Evolutionary conservation across 2,888 invertebrate genomes (phyloP).

Genomic region (Spilosoma lubricipeda): DNA sequence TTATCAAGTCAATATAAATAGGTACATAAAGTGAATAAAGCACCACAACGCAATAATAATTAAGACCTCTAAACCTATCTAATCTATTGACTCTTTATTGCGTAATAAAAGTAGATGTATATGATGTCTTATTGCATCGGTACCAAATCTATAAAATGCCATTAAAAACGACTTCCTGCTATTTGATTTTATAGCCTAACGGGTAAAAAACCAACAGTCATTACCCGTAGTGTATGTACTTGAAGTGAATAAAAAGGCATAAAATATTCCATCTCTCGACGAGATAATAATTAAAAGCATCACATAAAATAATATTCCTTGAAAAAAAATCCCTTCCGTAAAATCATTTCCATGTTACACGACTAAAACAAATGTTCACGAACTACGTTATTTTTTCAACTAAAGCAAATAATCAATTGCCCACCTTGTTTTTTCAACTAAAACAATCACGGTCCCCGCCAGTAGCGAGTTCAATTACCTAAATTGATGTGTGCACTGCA

Average conservation of each 20-base stretch:
- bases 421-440: conserved; percentile 18
- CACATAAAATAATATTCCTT: neutral
- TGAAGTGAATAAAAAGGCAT: neutral
- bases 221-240: neutral
- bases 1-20: neutral
- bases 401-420: conserved; percentile 27
- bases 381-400: conserved; percentile 12
- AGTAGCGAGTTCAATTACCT: conserved; percentile 72
- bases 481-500: conserved; percentile 82
- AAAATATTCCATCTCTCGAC: neutral
- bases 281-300: neutral
- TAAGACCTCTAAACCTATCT: neutral
- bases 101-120: neutral
- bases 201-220: neutral
- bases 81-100: neutral
- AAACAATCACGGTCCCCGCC: conserved; percentile 46
- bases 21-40: neutral
- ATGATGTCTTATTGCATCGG: neutral
- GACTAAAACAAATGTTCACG: conserved; percentile 17
- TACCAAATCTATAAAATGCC: neutral
- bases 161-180: neutral
- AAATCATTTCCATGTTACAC: conserved; percentile 11
- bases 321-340: neutral
- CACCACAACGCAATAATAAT: neutral
- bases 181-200: neutral